A percentile compares a stretch with the other conserved stretches of the same genome.
Evolutionary conservation across 2,113 vertebrate genomes (phyloP).

Genomic region (Notarius lentiginosus): DNA sequence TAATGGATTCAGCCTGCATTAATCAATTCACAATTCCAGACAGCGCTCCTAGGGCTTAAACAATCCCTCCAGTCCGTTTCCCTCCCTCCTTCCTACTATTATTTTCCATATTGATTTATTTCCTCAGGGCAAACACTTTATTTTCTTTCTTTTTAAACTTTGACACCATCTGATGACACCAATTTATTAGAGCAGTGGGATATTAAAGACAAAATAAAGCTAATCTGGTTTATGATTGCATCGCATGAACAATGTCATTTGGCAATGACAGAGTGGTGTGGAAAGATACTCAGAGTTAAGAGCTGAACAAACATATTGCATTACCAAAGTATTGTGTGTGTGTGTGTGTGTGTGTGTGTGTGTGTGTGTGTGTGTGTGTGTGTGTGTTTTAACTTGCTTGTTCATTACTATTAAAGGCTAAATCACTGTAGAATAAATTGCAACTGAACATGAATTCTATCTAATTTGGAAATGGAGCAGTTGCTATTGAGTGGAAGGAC

Average conservation of each 20-base stretch:
- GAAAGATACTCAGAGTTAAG: background rate
- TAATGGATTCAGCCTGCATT: conserved; percentile 58
- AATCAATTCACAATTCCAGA: conserved; percentile 60
- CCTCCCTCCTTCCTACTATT: conserved; percentile 6
- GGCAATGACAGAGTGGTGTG: background rate
- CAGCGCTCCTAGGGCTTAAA: conserved; percentile 44
- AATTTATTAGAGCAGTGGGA: conserved; percentile 31
- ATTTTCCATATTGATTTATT: conserved; percentile 1
- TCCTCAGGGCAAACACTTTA: conserved; percentile 20
- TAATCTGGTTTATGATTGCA: conserved; percentile 27
- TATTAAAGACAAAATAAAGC: conserved; percentile 7
- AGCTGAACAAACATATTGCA: background rate
- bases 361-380: too few species aligned
- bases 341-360: too few species aligned
- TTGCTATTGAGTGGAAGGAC: background rate
- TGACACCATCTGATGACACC: conserved; percentile 31
- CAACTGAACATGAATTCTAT: background rate
- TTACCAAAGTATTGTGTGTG: too few species aligned
- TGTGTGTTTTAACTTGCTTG: too few species aligned
- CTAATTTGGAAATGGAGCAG: background rate
- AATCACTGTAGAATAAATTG: background rate
- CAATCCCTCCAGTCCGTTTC: conserved; percentile 27
- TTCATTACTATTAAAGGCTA: background rate
- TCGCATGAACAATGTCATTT: background rate
- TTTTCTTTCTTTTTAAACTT: conserved; percentile 15